These are phyloP conservation scores for Clivina fossor DNA, from an alignment of 2,888 invertebrate genomes.

Conservation along the genomic window DNA sequence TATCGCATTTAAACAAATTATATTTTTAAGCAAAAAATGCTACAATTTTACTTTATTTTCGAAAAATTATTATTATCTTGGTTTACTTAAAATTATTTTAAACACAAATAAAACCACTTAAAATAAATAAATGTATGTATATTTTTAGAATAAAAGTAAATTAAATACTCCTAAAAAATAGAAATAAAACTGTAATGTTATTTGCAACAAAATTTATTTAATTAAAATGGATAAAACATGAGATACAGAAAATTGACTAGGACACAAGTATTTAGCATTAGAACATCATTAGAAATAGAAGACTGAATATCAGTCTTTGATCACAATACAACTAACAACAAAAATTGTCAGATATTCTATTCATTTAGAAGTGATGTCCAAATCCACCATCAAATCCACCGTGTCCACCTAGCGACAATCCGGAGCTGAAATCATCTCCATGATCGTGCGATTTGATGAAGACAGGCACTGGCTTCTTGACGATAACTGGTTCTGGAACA, in stretches of 20 bases:
- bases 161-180: too few species aligned
- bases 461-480: conserved; percentile 57
- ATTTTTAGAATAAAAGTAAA: too few species aligned
- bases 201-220: conserved; percentile 3
- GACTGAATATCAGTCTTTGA: conserved; percentile 4
- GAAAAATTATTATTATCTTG: too few species aligned
- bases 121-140: too few species aligned
- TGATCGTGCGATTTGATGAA: conserved; percentile 45
- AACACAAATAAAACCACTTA: too few species aligned
- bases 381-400: conserved; percentile 4
- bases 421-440: conserved; percentile 6
- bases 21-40: too few species aligned
- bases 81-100: too few species aligned
- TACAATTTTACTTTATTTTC: too few species aligned
- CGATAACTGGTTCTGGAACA: conserved; percentile 56
- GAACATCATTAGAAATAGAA: not conserved
- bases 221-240: not conserved
- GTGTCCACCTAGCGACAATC: conserved; percentile 2
- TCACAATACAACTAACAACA: conserved; percentile 1
- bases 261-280: too few species aligned
- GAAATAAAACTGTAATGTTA: not conserved
- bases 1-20: conserved; percentile 5
- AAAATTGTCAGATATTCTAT: conserved; percentile 1
- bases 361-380: conserved; percentile 1
- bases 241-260: not conserved